A percentile compares a stretch with the other conserved stretches of the same genome.
Evolutionary conservation across 1,140 invertebrate genomes (phyloP).

Genomic region (Leptonema lineaticorne): DNA sequence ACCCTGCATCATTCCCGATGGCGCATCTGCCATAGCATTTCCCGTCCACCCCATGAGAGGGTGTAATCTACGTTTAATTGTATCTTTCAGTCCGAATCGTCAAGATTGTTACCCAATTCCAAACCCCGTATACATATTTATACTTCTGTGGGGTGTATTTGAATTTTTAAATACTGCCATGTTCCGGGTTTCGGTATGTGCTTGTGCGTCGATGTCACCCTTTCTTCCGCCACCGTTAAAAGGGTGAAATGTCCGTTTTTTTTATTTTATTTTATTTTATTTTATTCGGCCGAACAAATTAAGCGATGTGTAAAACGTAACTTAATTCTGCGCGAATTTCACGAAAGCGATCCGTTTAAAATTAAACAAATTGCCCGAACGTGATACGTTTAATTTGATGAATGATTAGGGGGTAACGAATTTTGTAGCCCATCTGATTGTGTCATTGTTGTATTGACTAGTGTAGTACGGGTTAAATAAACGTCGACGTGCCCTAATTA

Average conservation of each 20-base stretch:
- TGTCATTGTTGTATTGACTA: no score
- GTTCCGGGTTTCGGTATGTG: background rate
- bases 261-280: background rate
- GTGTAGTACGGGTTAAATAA: no score
- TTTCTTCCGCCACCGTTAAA: background rate
- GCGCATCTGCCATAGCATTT: no score
- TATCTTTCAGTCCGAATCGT: background rate
- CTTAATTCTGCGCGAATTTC: constrained; percentile 3
- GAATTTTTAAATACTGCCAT: no score
- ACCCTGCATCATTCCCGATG: constrained; percentile 20
- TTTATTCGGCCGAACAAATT: background rate
- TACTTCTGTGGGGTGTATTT: no score
- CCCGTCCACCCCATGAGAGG: constrained; percentile 15
- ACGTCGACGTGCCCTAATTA: no score
- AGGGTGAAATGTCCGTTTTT: background rate
- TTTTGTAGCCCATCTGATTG: no score
- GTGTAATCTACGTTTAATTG: constrained; percentile 38
- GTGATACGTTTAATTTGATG: constrained; percentile 11
- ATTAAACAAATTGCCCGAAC: constrained; percentile 14
- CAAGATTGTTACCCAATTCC: no score
- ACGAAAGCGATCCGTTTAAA: constrained; percentile 18
- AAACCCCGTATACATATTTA: no score
- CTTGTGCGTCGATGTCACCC: background rate
- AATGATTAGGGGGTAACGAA: no score
- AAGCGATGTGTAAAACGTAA: background rate